Evolutionary conservation across 2,113 vertebrate genomes (phyloP).

Genomic region (Silurus glanis): DNA sequence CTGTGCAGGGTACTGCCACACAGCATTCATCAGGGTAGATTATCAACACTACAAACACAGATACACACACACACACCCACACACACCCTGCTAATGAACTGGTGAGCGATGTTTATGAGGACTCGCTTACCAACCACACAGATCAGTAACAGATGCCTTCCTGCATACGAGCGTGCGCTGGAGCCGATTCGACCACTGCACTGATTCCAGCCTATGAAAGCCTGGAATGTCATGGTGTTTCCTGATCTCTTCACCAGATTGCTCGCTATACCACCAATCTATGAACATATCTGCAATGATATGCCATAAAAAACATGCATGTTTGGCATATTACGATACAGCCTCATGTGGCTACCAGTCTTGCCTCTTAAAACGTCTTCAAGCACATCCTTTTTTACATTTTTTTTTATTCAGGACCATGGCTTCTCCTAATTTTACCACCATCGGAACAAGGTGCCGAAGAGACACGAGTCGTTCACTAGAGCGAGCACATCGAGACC

Average conservation of each 20-base stretch:
- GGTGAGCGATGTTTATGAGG: conserved; percentile 76
- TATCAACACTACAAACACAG: conserved; percentile 44
- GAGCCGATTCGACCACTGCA: conserved; percentile 39
- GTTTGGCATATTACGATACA: not conserved
- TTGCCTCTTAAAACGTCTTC: not conserved
- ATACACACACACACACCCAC: conserved; percentile 36
- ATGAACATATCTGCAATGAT: not conserved
- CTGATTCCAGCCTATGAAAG: conserved; percentile 40
- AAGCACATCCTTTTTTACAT: not conserved
- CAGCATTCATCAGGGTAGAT: conserved; percentile 56
- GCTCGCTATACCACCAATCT: conserved; percentile 5
- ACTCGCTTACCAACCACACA: conserved; percentile 65
- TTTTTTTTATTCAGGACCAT: not conserved
- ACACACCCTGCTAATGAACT: conserved; percentile 71
- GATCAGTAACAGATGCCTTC: conserved; percentile 71
- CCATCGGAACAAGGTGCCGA: conserved; percentile 6
- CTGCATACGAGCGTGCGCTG: conserved; percentile 43
- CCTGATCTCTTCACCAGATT: conserved; percentile 56
- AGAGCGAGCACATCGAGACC: conserved; percentile 59
- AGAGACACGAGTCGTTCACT: not conserved
- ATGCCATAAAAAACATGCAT: too few species aligned
- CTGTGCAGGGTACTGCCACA: conserved; percentile 46
- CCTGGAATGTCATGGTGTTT: conserved; percentile 47
- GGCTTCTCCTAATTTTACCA: not conserved
- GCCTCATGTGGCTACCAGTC: not conserved